Base-by-base conservation (phyloP, 92 coral and sea anemone species). In the Phenganax subtilis region DNA sequence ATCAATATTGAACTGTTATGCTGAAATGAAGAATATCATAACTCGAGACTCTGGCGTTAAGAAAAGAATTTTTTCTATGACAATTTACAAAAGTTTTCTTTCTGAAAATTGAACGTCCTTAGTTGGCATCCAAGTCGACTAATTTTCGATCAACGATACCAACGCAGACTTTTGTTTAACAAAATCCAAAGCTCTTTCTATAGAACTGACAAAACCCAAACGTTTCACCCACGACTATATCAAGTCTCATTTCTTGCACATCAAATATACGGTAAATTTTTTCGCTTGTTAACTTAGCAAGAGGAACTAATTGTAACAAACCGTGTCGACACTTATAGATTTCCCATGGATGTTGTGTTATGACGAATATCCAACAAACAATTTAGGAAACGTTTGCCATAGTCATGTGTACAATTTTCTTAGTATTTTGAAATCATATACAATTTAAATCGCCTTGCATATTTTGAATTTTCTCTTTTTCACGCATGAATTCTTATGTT, bases 1-100 rank as follows among this genome's bases (percentile, higher is more conserved):
- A 30, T 68, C 73, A 68, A 30, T 29, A n/a, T 68, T 11, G 14
- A 68, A n/a, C 73, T 68, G 73, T 37, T 68, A 68, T 68, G 37
- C 37, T 17, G 51, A 66, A 0, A 10, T 68, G 29, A 12, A 30
- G 0, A 20, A 20, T 20, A 20, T 20, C 8, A 17, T 61, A 15
- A 1, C 67, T 8, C 67, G 5, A 15, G 67, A 17, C 17, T 61
- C 0, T 61, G 47, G 47, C 47, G 47, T 37, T 37, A 0, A 37
- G 47, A 37, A 37, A 37, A 37, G 47, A 37, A 37, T 37, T 37
- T 37, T 37, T 0, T 37, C 47, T 37, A 37, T 0, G 5, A 37
- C 47, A 37, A 37, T 37, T 37, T 37, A 5, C 47, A 37, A 37
- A 37, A 37, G 5, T 5, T 37, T 37, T 17, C 25, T 25, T 61